Percentiles rank a stretch among this genome's conserved stretches.
These are phyloP conservation scores for Druceiella hillmani DNA, from an alignment of 2,888 invertebrate species.

Conservation along the genomic window DNA sequence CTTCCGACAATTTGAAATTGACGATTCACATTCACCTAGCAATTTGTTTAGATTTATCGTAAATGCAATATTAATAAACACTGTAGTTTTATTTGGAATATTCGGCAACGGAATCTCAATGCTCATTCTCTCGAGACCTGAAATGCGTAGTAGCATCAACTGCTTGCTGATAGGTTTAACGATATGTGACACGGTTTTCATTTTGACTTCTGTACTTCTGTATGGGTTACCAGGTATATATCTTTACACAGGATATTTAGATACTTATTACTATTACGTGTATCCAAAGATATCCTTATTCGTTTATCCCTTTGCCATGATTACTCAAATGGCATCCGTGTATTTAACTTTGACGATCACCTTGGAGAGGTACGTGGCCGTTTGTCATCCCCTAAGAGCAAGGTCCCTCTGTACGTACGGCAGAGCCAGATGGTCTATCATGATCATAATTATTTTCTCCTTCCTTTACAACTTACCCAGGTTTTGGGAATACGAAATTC, in stretches of 20 bases:
- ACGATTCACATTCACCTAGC: constrained; percentile 18
- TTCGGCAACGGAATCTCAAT: constrained; percentile 77
- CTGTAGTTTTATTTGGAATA: constrained; percentile 68
- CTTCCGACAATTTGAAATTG: too few species aligned
- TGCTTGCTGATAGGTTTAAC: constrained; percentile 80
- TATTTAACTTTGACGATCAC: constrained; percentile 77
- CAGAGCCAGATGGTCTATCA: constrained; percentile 70
- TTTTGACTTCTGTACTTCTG: constrained; percentile 66
- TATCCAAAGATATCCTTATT: constrained; percentile 66
- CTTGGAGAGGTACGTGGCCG: constrained; percentile 79
- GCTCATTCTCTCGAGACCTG: constrained; percentile 74
- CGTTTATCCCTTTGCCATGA: constrained; percentile 66
- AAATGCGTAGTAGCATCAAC: constrained; percentile 86
- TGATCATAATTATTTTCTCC: constrained; percentile 65
- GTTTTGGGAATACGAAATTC: constrained; percentile 52
- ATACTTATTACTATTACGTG: constrained; percentile 59
- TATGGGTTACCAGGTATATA: constrained; percentile 74
- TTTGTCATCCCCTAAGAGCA: constrained; percentile 73
- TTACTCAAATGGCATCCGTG: constrained; percentile 80
- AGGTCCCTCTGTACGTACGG: constrained; percentile 78
- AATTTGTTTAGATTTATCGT: constrained; percentile 61
- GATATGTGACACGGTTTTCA: constrained; percentile 75
- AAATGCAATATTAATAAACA: constrained; percentile 62
- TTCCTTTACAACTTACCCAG: constrained; percentile 70
- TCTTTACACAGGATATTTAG: constrained; percentile 63